These are phyloP conservation scores for Enteromius unitaeniatus DNA, from an alignment of 2,797 vertebrate genomes.

Conservation along the genomic window DNA sequence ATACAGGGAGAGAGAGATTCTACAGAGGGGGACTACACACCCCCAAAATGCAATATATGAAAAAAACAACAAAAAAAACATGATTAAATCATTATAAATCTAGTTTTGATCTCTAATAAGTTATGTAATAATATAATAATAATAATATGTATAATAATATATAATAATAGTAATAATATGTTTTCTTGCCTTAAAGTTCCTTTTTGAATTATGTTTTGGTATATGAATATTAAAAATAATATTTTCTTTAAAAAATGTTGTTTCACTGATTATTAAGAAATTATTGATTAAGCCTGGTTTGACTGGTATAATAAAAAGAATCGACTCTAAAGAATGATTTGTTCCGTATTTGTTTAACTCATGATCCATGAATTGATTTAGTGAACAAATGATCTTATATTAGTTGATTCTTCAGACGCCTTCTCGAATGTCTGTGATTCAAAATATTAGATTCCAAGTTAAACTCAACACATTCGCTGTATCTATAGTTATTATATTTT, in stretches of 20 bases:
- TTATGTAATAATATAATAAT: too few relatives aligned
- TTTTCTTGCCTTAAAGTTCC: neutral
- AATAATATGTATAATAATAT: too few relatives aligned
- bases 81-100: neutral
- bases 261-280: too few relatives aligned
- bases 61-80: neutral
- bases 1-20: too few relatives aligned
- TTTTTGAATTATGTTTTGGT: neutral
- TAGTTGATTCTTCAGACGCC: neutral
- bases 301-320: neutral
- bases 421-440: neutral
- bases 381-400: neutral
- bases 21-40: too few relatives aligned
- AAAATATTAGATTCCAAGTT: neutral
- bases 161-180: too few relatives aligned
- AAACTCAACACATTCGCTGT: neutral
- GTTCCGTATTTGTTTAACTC: neutral
- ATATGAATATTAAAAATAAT: neutral
- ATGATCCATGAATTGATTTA: neutral
- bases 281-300: neutral
- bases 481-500: neutral
- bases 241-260: neutral
- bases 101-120: neutral
- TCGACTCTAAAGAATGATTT: neutral
- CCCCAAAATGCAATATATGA: neutral